A percentile compares a stretch with the other conserved stretches of the same genome.
phyloP scores from a whole-genome alignment of 2,113 vertebrate species.

The Salvelinus alpinus region DNA sequence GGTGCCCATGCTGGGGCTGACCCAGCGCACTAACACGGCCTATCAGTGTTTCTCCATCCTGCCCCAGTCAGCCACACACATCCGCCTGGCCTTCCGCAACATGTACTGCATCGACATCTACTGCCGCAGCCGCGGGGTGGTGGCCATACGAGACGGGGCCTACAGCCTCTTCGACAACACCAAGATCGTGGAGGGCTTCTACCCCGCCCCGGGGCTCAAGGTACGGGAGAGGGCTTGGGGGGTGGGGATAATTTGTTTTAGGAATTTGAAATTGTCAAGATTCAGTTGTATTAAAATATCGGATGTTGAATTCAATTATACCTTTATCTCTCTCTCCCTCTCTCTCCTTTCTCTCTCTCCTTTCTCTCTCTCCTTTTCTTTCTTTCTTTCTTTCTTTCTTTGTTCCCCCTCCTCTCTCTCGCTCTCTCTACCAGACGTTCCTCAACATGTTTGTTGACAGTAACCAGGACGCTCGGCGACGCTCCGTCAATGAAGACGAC shows the following conservation, averaged over 20 bases:
- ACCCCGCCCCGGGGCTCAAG: slow-evolving; percentile 95
- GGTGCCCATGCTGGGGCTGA: slow-evolving; percentile 97
- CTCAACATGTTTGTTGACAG: slow-evolving; percentile 99
- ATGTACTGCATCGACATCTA: slow-evolving; percentile 99
- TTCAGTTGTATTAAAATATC: no score
- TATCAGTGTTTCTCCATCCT: slow-evolving; percentile 99
- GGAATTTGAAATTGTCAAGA: neutral
- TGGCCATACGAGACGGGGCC: slow-evolving; percentile 94
- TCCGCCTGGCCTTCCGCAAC: slow-evolving; percentile 96
- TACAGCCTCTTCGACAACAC: slow-evolving; percentile 99
- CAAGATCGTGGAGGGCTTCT: slow-evolving; percentile 97
- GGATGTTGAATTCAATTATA: no score
- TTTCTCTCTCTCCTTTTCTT: neutral
- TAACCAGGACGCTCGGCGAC: slow-evolving; percentile 93
- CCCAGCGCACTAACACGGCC: slow-evolving; percentile 97
- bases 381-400: no score
- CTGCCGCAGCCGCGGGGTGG: slow-evolving; percentile 93
- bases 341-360: no score
- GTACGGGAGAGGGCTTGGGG: slow-evolving; percentile 58
- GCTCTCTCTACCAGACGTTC: slow-evolving; percentile 80
- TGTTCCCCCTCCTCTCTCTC: no score
- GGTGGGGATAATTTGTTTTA: neutral
- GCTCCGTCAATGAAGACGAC: slow-evolving; percentile 96
- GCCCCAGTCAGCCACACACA: slow-evolving; percentile 96
- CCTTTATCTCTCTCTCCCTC: no score